Conservation (phyloP, 2,888 invertebrate species). For the Sinodicranocentrus sp. region DNA sequence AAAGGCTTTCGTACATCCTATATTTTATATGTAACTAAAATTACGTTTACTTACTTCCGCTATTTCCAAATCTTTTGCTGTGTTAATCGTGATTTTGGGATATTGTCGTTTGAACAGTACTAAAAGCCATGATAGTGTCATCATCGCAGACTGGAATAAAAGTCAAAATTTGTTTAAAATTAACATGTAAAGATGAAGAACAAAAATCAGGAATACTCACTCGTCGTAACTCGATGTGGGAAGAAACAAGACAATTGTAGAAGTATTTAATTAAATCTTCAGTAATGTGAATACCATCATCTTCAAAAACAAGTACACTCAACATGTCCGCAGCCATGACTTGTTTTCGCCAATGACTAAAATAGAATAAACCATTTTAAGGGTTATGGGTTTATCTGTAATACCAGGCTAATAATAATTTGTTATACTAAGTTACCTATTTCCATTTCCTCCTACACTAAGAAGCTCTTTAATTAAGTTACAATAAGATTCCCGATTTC, state of each 20-base stretch:
- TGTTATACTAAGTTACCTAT: constrained; percentile 60
- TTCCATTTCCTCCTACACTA: constrained; percentile 63
- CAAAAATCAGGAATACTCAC: constrained; percentile 63
- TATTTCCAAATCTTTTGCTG: constrained; percentile 70
- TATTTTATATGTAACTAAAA: no score
- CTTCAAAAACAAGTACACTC: constrained; percentile 74
- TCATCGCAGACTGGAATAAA: no score
- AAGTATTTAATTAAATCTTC: constrained; percentile 71
- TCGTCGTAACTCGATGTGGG: constrained; percentile 73
- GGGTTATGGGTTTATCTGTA: background rate
- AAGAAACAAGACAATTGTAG: constrained; percentile 71
- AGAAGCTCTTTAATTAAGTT: constrained; percentile 66
- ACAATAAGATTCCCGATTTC: constrained; percentile 59
- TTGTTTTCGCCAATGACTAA: constrained; percentile 76
- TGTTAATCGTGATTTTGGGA: constrained; percentile 63
- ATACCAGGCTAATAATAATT: background rate
- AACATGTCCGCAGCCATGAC: constrained; percentile 74
- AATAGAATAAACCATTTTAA: constrained; percentile 1
- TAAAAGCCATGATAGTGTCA: constrained; percentile 72
- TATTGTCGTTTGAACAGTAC: constrained; percentile 74
- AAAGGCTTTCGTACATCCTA: no score
- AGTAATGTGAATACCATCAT: constrained; percentile 64
- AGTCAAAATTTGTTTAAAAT: no score
- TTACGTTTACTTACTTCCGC: constrained; percentile 68
- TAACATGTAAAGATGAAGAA: no score